These are phyloP conservation scores for Bradypus variegatus DNA, from an alignment of 2,797 vertebrate species.

Conservation along the genomic window DNA sequence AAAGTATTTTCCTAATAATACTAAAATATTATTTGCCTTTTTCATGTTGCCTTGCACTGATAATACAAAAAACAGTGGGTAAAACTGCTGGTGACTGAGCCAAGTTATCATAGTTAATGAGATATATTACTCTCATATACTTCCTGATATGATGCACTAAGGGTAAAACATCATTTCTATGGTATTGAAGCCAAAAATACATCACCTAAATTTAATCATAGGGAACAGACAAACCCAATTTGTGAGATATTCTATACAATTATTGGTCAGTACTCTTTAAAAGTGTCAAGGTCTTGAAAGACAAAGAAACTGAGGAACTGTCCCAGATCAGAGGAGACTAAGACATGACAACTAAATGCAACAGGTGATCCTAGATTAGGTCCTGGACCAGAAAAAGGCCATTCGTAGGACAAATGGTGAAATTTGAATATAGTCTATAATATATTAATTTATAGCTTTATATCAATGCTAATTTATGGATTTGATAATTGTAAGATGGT, in stretches of 20 bases:
- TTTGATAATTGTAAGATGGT: neutral
- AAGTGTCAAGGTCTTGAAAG: neutral
- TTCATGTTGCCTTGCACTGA: neutral
- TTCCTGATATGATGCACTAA: neutral
- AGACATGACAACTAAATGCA: neutral
- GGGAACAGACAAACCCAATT: neutral
- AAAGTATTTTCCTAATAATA: neutral
- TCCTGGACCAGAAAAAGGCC: neutral
- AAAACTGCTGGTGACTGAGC: neutral
- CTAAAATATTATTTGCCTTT: neutral
- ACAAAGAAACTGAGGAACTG: neutral
- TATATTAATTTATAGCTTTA: neutral
- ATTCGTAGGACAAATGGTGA: neutral
- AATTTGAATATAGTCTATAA: neutral
- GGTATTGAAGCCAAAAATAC: neutral
- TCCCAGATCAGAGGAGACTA: neutral
- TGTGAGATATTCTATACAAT: neutral
- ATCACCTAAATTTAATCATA: neutral
- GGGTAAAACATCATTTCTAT: neutral
- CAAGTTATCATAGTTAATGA: neutral
- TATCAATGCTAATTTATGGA: neutral
- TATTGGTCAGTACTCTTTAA: neutral
- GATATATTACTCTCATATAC: neutral
- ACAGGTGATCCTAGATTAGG: neutral
- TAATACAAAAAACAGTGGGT: neutral